Conservation (phyloP, 2,113 vertebrate genomes). For the Aramus guarauna region DNA sequence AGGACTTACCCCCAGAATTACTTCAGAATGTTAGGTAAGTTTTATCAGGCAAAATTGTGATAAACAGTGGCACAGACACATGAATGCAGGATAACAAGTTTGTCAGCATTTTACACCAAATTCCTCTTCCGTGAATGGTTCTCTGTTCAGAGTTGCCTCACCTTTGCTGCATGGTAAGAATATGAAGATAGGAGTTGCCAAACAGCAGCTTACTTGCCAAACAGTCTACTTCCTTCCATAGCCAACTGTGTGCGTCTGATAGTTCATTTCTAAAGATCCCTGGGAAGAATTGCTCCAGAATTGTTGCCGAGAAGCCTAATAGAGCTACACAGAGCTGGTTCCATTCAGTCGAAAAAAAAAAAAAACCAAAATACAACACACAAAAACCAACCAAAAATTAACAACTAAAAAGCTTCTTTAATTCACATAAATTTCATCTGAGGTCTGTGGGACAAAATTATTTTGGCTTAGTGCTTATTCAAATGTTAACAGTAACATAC, state of each 20-base stretch:
- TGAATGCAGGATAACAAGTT: not conserved
- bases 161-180: not conserved
- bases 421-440: slow-evolving; percentile 10
- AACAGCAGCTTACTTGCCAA: not conserved
- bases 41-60: not conserved
- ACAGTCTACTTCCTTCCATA: not conserved
- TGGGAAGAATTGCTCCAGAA: not conserved
- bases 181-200: not conserved
- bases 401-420: not conserved
- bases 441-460: slow-evolving; percentile 12
- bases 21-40: not conserved
- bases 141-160: not conserved
- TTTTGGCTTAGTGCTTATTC: not conserved
- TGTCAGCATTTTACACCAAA: not conserved
- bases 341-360: not conserved
- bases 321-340: not conserved
- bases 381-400: not conserved
- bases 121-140: not conserved
- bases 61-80: not conserved
- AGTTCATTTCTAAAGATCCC: not conserved
- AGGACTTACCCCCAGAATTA: not conserved
- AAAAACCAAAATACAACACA: not conserved
- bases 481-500: slow-evolving; percentile 39
- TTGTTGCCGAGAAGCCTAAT: not conserved
- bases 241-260: not conserved